Evolutionary conservation across 2,888 invertebrate genomes (phyloP), one percentile per base, ranked within the genome.

Genomic region (Agonopterix arenella): DNA sequence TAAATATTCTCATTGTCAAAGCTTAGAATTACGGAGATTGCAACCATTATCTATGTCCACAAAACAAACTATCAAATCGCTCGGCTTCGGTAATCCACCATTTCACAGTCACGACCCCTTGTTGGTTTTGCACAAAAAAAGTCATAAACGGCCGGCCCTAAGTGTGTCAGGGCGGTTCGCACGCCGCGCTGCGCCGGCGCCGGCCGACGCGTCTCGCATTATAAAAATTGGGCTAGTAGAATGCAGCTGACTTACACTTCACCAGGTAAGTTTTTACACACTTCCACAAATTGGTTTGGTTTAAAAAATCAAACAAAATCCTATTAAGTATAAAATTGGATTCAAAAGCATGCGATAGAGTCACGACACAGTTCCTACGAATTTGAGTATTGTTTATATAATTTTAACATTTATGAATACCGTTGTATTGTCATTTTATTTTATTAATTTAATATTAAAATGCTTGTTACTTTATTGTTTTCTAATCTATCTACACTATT

Each of bases 101-200:
- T 81, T 84, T 80, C 83, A 80, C 76, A 77, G 84, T 84, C 84
- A 85, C 86, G 88, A 85, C 73, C 76, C 79, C 71, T 71, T 63
- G 61, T 70, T 64, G 72, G 73, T 76, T 78, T 79, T 76, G 73
- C 71, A 77, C 73, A 77, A 80, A 80, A 78, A 53, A 80, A 73
- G 68, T 70, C 58, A 61, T 70, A 71, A 74, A 70, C 63, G 60
- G 52, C 59, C 63, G 60, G 52, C 59, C 47, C 55, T 68, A 84
- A 84, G 82, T 88, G 51, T 78, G 84, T 70, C 85, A 80, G 73
- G 70, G 75, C 73, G 70, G 84, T 81, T 86, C 84, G 80, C 85
- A 85, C 84, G 82, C 57, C 65, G 62, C 45, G 38, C 46, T 40
- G 52, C 48, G 52, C 49, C 47, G 52, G 18, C 28, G 28, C 55